Conservation (phyloP, 2,797 vertebrate species). For the Notolepis coatsorum region DNA sequence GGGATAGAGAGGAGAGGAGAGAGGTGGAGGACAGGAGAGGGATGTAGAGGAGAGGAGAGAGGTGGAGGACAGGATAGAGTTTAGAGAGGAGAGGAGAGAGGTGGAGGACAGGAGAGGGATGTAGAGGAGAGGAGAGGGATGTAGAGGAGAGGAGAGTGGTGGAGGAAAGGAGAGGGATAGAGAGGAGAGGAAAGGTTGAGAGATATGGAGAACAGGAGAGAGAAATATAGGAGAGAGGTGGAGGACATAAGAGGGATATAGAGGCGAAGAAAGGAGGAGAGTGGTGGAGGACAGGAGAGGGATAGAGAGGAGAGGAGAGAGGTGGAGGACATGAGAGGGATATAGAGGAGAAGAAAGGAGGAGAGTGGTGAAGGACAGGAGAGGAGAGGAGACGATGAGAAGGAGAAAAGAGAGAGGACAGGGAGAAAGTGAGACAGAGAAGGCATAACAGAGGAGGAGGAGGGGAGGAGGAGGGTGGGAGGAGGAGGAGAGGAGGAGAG, state of each 20-base stretch:
- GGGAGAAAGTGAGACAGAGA: conserved; percentile 16
- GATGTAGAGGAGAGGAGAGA: conserved; percentile 15
- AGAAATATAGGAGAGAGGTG: conserved; percentile 13
- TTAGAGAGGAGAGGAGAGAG: conserved; percentile 16
- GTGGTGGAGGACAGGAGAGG: conserved; percentile 9
- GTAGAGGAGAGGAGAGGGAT: not conserved
- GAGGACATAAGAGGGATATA: conserved; percentile 14
- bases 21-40: conserved; percentile 15
- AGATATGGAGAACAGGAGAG: conserved; percentile 17
- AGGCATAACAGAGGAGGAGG: not conserved
- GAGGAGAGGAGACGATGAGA: not conserved
- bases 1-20: conserved; percentile 11
- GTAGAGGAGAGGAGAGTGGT: not conserved
- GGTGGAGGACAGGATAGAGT: no score
- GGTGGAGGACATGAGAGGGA: conserved; percentile 8
- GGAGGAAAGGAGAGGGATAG: not conserved
- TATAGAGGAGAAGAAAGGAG: not conserved
- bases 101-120: no score
- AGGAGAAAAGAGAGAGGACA: not conserved
- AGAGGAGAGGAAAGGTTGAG: conserved; percentile 14
- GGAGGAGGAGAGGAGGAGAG: not conserved
- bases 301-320: not conserved
- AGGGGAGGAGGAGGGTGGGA: not conserved
- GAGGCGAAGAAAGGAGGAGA: no score
- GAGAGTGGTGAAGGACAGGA: not conserved